Base-by-base conservation (phyloP, 2,113 vertebrate species). In the Ammodramus savannarum region DNA sequence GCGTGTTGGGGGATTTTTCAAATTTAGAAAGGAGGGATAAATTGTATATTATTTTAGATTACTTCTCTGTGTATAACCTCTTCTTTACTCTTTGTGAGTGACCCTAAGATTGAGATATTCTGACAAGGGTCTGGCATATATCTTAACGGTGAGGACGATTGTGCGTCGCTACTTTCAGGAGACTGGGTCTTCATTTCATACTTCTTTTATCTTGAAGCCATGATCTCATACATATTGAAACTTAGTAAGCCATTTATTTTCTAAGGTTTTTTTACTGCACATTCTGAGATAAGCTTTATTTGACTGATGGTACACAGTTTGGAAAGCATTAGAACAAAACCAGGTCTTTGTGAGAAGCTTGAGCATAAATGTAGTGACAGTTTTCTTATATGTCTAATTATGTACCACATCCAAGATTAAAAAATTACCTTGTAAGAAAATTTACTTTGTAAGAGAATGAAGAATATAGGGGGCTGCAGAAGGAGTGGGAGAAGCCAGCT, bases 141-240 rank as follows among this genome's bases (percentile, higher is more conserved):
- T 91, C 78, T 93, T 90, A 80, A 51, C 13, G n/a, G 27, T 48
- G 55, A 11, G 27, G 63, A 66, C 32, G 23, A 43, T 52, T 89
- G 63, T 96, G 77, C 4, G 7, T 96, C 82, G 91, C 13, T 76
- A 11, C 59, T 88, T 95, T 74, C 67, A 90, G 55, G 55, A 87
- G 63, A 44, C 36, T 57, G 21, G 3, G 32, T 79, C 69, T 49
- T 79, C 76, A 68, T 90, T 93, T 76, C 63, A 51, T 85, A 68
- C 62, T 66, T 41, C 39, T 41, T 41, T 82, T 91, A 87, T 66
- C 84, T 87, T 73, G 85, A 93, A 91, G 58, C 38, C 54, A 29
- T 93, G 89, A 91, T 94, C 85, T 92, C 89, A 87, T 85, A 82
- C 31, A 54, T 90, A 84, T 23, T 89, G 85, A 73, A 91, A 87